Conservation (phyloP, 2,113 vertebrate species). For the Oriolus oriolus region DNA sequence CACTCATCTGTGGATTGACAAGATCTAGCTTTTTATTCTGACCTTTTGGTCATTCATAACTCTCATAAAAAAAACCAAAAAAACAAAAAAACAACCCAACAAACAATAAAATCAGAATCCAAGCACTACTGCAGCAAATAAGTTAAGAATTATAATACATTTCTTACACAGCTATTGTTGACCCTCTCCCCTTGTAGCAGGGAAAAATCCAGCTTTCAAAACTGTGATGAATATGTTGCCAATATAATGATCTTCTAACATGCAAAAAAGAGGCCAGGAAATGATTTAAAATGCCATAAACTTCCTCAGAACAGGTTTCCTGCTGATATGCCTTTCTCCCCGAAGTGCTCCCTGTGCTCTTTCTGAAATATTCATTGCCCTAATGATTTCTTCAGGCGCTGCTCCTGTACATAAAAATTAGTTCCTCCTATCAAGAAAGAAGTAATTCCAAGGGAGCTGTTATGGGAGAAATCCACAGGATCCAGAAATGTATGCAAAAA, state of each 20-base stretch:
- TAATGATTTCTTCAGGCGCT: constrained; percentile 65
- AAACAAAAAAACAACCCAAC: rapidly evolving
- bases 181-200: not conserved
- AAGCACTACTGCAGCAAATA: not conserved
- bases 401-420: constrained; percentile 62
- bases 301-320: constrained; percentile 48
- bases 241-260: constrained; percentile 28
- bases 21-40: not conserved
- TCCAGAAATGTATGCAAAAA: not conserved
- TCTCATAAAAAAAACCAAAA: not conserved
- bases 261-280: constrained; percentile 34
- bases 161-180: not conserved
- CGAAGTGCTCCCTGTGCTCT: constrained; percentile 38
- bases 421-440: constrained; percentile 21
- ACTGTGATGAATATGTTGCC: not conserved
- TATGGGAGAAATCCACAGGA: not conserved
- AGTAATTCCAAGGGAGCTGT: constrained; percentile 17
- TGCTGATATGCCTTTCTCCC: constrained; percentile 52
- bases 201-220: constrained; percentile 24
- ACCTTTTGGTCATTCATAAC: not conserved
- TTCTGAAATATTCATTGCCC: constrained; percentile 64
- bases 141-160: not conserved
- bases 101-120: not conserved
- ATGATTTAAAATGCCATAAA: constrained; percentile 64
- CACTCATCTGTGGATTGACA: not conserved